Percentiles rank a stretch among this genome's conserved stretches.
Conservation (phyloP, 92 coral and sea anemone genomes). For the Desmophyllum pertusum region DNA sequence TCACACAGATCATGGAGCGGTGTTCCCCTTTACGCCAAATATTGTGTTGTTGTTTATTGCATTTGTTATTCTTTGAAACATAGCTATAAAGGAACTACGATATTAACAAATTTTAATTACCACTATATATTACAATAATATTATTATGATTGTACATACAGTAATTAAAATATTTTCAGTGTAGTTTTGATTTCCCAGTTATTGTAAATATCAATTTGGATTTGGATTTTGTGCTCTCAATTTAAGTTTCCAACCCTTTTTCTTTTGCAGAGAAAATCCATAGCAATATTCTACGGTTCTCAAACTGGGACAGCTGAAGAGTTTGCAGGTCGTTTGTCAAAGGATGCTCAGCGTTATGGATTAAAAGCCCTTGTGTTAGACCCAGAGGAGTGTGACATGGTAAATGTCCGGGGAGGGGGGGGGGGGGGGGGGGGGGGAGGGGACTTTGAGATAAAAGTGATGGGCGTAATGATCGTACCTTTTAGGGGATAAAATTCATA, state of each 20-base stretch:
- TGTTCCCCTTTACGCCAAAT: conserved; percentile 19
- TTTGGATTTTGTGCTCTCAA: background rate
- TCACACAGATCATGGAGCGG: conserved; percentile 5
- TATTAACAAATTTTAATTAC: too few species aligned
- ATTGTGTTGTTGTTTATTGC: background rate
- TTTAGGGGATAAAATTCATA: too few species aligned
- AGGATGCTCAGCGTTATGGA: conserved; percentile 97
- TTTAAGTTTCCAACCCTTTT: background rate
- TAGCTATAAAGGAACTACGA: conserved; percentile 2
- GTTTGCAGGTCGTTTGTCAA: conserved; percentile 95
- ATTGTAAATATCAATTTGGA: too few species aligned
- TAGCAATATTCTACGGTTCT: conserved; percentile 98
- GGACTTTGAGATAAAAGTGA: too few species aligned
- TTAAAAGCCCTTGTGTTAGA: conserved; percentile 87
- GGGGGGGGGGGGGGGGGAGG: too few species aligned
- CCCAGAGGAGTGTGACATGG: conserved; percentile 99
- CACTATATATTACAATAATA: too few species aligned
- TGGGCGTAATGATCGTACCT: too few species aligned
- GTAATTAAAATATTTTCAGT: too few species aligned
- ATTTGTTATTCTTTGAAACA: too few species aligned
- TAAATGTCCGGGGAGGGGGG: too few species aligned
- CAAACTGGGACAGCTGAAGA: conserved; percentile 99
- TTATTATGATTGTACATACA: too few species aligned
- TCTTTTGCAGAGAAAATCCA: conserved; percentile 72
- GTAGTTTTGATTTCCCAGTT: too few species aligned